A percentile compares a stretch with the other conserved stretches of the same genome.
Evolutionary conservation across 2,113 vertebrate genomes (phyloP).

Genomic region (Notothenia coriiceps): DNA sequence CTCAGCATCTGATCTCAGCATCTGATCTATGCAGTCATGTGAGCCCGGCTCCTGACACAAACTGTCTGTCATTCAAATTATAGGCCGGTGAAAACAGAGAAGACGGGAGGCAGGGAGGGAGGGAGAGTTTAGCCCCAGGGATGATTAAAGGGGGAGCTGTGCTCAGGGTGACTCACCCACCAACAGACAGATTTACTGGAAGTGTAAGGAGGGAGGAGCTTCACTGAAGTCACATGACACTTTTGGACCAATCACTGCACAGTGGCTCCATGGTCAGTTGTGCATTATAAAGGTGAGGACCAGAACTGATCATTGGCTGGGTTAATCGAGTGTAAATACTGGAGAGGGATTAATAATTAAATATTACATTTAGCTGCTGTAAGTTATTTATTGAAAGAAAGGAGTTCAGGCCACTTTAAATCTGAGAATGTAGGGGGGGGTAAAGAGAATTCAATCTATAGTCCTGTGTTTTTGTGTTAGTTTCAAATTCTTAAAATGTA

Average conservation of each 20-base stretch:
- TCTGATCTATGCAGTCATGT: constrained; percentile 67
- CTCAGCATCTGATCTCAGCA: constrained; percentile 76
- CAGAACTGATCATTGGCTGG: constrained; percentile 13
- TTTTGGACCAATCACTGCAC: constrained; percentile 90
- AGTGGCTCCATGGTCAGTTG: constrained; percentile 77
- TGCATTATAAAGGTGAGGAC: constrained; percentile 38
- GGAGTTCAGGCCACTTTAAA: neutral
- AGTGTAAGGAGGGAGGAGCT: constrained; percentile 89
- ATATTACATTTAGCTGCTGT: neutral
- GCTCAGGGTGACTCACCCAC: constrained; percentile 95
- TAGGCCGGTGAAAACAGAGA: constrained; percentile 69
- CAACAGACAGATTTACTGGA: constrained; percentile 95
- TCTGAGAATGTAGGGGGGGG: neutral
- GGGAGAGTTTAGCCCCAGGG: constrained; percentile 55
- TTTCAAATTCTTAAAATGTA: neutral
- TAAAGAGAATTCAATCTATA: neutral
- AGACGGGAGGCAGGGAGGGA: neutral
- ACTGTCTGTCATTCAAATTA: constrained; percentile 79
- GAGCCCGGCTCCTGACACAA: constrained; percentile 61
- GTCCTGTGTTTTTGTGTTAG: neutral
- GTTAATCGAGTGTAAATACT: neutral
- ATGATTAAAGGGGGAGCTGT: constrained; percentile 98
- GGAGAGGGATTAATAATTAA: neutral
- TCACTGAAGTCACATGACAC: constrained; percentile 96
- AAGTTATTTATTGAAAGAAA: neutral